These are phyloP conservation scores for Leptinotarsa undecemlineata DNA, from an alignment of 1,140 invertebrate genomes.

Conservation along the genomic window DNA sequence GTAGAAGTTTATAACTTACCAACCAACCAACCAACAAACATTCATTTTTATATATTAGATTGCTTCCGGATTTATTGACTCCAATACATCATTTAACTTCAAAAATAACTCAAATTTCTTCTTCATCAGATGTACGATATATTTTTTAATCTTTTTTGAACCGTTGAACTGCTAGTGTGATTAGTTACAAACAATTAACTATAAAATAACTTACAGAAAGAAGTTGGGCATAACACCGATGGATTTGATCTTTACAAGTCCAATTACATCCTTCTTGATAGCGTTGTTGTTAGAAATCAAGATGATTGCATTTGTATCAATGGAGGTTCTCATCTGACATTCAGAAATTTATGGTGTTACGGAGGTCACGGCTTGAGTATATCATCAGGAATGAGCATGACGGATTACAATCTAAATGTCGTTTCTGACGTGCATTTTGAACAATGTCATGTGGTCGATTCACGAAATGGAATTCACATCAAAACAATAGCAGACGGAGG, in stretches of 20 bases:
- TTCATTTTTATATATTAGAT: too few species aligned
- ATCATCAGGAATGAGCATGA: conserved; percentile 13
- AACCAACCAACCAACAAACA: too few species aligned
- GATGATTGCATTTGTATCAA: conserved; percentile 35
- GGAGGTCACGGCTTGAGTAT: conserved; percentile 36
- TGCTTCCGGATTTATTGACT: too few species aligned
- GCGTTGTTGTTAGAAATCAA: conserved; percentile 30
- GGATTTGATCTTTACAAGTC: conserved; percentile 27
- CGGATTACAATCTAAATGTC: conserved; percentile 7
- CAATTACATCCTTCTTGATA: conserved; percentile 13
- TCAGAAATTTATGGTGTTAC: conserved; percentile 32
- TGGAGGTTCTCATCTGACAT: conserved; percentile 16
- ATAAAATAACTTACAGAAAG: neutral
- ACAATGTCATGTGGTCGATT: conserved; percentile 24
- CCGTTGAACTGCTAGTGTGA: too few species aligned
- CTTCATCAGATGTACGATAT: too few species aligned
- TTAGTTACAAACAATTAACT: too few species aligned
- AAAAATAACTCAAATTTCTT: too few species aligned
- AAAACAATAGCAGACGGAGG: conserved; percentile 24
- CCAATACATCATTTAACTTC: too few species aligned
- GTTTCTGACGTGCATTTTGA: conserved; percentile 28
- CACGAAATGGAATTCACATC: conserved; percentile 29
- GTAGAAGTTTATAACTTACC: too few species aligned
- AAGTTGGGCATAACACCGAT: conserved; percentile 30
- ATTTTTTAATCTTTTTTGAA: too few species aligned